phyloP scores from a whole-genome alignment of 2,113 vertebrate genomes.

The Hemicordylus capensis region DNA sequence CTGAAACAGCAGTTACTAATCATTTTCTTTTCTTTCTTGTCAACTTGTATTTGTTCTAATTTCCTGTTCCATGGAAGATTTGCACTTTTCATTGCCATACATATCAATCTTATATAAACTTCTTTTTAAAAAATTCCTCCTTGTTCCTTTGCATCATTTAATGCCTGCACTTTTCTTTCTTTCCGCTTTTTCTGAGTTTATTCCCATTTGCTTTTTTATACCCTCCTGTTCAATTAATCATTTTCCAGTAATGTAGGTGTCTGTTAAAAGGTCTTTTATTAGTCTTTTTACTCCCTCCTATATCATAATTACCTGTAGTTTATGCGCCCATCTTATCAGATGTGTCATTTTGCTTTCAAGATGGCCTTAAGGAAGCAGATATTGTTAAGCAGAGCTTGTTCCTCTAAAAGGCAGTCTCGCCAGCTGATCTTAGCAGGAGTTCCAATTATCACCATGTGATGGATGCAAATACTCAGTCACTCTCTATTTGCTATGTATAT shows the following conservation, averaged over 20 bases:
- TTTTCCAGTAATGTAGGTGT: background rate
- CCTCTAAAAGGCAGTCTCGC: background rate
- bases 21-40: conserved; percentile 39
- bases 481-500: background rate
- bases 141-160: background rate
- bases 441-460: background rate
- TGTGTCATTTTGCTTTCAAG: background rate
- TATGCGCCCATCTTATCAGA: background rate
- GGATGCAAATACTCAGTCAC: background rate
- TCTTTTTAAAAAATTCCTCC: no score
- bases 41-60: conserved; percentile 55
- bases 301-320: background rate
- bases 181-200: background rate
- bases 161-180: conserved; percentile 10
- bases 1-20: conserved; percentile 14
- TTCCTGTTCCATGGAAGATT: conserved; percentile 24
- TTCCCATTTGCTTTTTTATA: background rate
- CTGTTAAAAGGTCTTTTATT: background rate
- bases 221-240: background rate
- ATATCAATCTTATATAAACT: conserved; percentile 33
- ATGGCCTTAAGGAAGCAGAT: background rate
- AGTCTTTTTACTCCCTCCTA: background rate
- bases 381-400: background rate
- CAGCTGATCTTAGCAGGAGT: background rate
- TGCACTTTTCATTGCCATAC: conserved; percentile 14